These are phyloP conservation scores for Pangasius larnaudii DNA, from an alignment of 2,797 vertebrate genomes.

Conservation along the genomic window DNA sequence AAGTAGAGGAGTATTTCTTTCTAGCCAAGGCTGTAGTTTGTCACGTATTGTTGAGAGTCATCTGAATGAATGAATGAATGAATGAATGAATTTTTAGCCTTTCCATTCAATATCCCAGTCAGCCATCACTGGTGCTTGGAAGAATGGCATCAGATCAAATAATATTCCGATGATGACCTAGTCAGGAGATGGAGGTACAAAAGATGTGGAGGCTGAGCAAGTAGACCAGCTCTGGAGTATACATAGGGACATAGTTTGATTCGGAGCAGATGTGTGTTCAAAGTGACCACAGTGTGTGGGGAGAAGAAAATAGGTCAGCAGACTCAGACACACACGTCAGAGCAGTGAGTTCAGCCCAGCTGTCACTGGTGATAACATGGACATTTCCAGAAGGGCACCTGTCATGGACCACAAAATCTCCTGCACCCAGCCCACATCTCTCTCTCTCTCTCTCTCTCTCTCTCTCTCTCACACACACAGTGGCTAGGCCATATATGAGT, in stretches of 20 bases:
- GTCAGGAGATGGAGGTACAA: not conserved
- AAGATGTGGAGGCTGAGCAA: not conserved
- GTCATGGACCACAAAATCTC: constrained; percentile 28
- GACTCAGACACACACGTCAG: constrained; percentile 39
- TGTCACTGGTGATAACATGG: constrained; percentile 55
- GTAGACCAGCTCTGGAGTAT: not conserved
- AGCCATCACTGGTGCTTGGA: not conserved
- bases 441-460: not conserved
- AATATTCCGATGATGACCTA: not conserved
- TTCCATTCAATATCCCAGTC: not conserved
- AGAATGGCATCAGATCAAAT: not conserved
- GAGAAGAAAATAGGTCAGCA: constrained; percentile 52
- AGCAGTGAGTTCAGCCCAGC: constrained; percentile 28
- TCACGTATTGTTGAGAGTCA: not conserved
- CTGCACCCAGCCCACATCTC: not conserved
- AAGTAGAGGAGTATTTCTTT: not conserved
- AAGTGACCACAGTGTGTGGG: constrained; percentile 27
- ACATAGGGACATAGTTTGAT: not conserved
- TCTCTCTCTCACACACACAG: not conserved
- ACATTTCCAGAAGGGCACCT: constrained; percentile 66
- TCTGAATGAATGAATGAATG: not conserved
- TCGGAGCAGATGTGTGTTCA: constrained; percentile 30
- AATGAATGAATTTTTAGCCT: not conserved
- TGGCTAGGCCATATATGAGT: not conserved
- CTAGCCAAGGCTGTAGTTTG: no score